Conservation (phyloP, 2,888 invertebrate species). For the Hirudinaria manillensis region DNA sequence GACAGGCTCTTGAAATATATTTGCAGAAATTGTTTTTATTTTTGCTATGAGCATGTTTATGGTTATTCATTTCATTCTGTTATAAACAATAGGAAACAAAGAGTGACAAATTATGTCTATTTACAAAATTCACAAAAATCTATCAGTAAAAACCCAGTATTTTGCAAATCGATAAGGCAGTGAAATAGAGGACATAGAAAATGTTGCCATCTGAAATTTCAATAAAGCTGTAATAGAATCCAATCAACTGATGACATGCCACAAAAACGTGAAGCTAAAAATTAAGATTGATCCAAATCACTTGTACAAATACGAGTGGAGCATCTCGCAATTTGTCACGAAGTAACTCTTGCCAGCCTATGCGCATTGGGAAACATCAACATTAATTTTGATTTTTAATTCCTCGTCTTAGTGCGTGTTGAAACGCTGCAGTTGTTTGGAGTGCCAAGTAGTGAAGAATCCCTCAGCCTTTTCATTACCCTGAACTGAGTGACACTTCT, state of each 20-base stretch:
- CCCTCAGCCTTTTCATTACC: too few relatives aligned
- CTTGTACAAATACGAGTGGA: not conserved
- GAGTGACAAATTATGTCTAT: slow-evolving; percentile 3
- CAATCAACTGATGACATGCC: not conserved
- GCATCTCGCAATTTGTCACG: too few relatives aligned
- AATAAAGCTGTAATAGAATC: slow-evolving; percentile 3
- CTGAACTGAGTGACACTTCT: too few relatives aligned
- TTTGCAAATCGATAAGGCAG: slow-evolving; percentile 26
- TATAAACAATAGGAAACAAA: not conserved
- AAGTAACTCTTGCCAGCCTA: too few relatives aligned
- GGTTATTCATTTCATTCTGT: slow-evolving; percentile 4
- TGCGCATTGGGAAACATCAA: too few relatives aligned
- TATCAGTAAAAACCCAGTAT: slow-evolving; percentile 17
- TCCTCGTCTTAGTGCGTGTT: too few relatives aligned
- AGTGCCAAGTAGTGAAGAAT: too few relatives aligned
- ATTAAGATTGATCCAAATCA: slow-evolving; percentile 2
- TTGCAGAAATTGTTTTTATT: too few relatives aligned
- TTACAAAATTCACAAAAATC: slow-evolving; percentile 13
- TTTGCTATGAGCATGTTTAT: not conserved
- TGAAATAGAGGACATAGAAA: slow-evolving; percentile 14
- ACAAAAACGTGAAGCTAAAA: not conserved
- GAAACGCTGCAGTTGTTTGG: too few relatives aligned
- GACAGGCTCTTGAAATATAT: slow-evolving; percentile 55
- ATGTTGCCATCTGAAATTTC: not conserved
- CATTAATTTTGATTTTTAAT: too few relatives aligned